phyloP scores from a whole-genome alignment of 2,113 vertebrate genomes.

The Miniopterus natalensis region DNA sequence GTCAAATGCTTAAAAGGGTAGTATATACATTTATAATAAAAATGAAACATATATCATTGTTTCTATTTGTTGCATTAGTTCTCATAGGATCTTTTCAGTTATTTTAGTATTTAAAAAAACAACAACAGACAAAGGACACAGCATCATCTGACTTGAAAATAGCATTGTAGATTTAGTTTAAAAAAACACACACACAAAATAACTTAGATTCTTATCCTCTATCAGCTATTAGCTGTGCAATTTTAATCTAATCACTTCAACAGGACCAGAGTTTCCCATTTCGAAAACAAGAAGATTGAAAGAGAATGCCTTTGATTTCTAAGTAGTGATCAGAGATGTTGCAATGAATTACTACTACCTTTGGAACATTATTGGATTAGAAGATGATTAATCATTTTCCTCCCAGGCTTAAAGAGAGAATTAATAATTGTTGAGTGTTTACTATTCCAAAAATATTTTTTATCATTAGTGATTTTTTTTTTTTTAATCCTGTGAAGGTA shows the following conservation, averaged over 20 bases:
- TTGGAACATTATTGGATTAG: conserved; percentile 67
- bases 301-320: conserved; percentile 53
- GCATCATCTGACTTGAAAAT: not conserved
- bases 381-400: conserved; percentile 57
- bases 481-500: not conserved
- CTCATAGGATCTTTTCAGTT: not conserved
- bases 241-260: conserved; percentile 31
- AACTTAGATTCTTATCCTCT: not conserved
- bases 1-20: not conserved
- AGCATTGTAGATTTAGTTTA: not conserved
- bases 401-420: not conserved
- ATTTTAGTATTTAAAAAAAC: not conserved
- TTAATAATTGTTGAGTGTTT: conserved; percentile 47
- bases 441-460: conserved; percentile 56
- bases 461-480: conserved; percentile 27
- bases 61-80: not conserved
- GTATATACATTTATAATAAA: not conserved
- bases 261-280: not conserved
- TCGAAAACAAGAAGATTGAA: conserved; percentile 51
- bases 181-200: not conserved
- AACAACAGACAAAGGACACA: not conserved
- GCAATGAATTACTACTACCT: conserved; percentile 16
- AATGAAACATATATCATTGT: not conserved
- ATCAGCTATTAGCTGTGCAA: not conserved
- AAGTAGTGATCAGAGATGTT: conserved; percentile 36